phyloP scores from a whole-genome alignment of 2,113 vertebrate species.

The Eudyptes chrysolophus region DNA sequence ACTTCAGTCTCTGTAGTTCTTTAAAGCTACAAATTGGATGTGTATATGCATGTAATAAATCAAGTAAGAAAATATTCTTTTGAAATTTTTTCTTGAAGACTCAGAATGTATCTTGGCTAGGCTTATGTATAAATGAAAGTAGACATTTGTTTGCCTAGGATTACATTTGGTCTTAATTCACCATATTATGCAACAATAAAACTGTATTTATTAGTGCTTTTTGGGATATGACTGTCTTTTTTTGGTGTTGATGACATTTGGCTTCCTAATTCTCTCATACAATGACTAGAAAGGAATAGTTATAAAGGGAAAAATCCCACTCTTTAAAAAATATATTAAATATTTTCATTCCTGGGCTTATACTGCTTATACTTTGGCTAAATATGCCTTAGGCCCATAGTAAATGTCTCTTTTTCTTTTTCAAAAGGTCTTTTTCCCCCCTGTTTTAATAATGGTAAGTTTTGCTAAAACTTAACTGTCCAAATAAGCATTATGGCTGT shows the following conservation, averaged over 20 bases:
- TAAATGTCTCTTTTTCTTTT: background rate
- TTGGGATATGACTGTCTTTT: background rate
- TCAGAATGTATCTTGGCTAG: background rate
- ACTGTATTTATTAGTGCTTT: background rate
- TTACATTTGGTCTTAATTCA: background rate
- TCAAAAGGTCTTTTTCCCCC: accelerated
- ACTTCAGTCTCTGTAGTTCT: background rate
- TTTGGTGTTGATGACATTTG: background rate
- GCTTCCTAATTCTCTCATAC: background rate
- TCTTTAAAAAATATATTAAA: background rate
- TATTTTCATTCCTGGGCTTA: background rate
- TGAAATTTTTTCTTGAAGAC: background rate
- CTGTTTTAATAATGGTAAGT: background rate
- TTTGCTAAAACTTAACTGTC: background rate
- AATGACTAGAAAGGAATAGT: background rate
- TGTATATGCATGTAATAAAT: background rate
- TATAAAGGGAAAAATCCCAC: background rate
- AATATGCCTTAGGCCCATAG: background rate
- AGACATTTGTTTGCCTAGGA: background rate
- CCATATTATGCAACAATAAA: background rate
- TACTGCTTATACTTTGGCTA: background rate
- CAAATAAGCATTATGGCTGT: background rate
- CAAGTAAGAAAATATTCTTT: background rate
- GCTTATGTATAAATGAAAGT: background rate
- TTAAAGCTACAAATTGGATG: background rate